Conservation (phyloP, 2,797 vertebrate genomes). For the Myiotriccus ornatus region DNA sequence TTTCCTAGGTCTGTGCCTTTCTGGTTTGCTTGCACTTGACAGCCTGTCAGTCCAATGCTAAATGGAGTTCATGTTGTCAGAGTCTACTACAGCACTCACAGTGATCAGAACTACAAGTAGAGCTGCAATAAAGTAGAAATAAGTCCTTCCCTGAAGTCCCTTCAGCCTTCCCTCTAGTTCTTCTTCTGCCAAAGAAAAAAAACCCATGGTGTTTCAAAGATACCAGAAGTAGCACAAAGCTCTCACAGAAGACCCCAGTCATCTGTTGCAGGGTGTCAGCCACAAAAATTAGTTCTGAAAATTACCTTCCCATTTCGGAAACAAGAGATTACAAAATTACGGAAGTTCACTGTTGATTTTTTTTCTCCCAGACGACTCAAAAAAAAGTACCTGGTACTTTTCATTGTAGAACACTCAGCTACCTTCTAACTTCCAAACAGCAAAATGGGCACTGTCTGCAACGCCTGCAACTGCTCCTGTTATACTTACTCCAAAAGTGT, state of each 20-base stretch:
- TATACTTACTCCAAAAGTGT: neutral
- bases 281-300: neutral
- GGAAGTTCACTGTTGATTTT: neutral
- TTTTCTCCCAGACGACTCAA: neutral
- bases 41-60: neutral
- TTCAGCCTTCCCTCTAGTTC: neutral
- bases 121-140: neutral
- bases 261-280: neutral
- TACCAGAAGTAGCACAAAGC: neutral
- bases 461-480: neutral
- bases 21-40: neutral
- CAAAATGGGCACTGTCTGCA: neutral
- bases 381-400: constrained; percentile 10
- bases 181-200: neutral
- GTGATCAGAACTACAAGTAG: neutral
- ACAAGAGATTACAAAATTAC: neutral
- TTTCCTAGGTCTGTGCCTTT: neutral
- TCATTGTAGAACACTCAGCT: neutral
- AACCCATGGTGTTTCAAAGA: neutral
- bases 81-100: neutral
- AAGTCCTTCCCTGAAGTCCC: neutral
- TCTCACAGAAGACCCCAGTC: neutral
- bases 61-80: neutral
- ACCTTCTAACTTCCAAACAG: neutral
- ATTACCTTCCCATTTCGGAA: neutral